Evolutionary conservation across 2,797 vertebrate species (phyloP), one percentile per base, ranked within the genome.

Genomic region (Mus caroli): DNA sequence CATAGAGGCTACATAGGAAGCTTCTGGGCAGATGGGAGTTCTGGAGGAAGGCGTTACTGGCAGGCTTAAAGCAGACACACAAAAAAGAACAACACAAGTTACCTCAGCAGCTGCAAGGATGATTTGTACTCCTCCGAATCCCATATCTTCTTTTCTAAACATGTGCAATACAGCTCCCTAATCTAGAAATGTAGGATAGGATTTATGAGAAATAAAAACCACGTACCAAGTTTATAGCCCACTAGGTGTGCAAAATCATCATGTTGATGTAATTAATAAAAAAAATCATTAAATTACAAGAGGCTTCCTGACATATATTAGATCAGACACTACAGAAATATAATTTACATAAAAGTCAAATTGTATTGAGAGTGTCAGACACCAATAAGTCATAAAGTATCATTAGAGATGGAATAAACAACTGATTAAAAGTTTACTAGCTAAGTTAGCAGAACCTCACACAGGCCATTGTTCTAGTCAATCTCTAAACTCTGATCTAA

Each of bases 61-160:
- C 58, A 76, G 40, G 94, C 94, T 96, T 77, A 89, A 24, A 89
- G 78, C 6, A 94, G 56, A 94, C 76, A 76, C 34, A 94, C 64
- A 96, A n/a, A 85, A 90, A 96, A 96, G 6, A 97, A 96, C 19
- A 31, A 52, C 84, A 52, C 82, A 88, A 86, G 85, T 98, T 98
- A 99, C 99, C 99, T 99, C 89, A 99, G 98, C 92, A 99, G 99
- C 97, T 99, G 99, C 98, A 99, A 98, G 91, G 99, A 99, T 60
- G 99, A 99, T 26, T 98, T 98, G 97, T 99, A 99, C 64, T 99
- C 99, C 82, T 99, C 99, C 14, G 98, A 99, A 94, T 99, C 99
- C 99, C 99, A 99, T 82, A 99, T 98, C 43, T 94, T 99, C 96
- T 98, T 99, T 98, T 99, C 99, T 97, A 99, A 98, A 98, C 99